Percentiles rank a stretch among this genome's conserved stretches.
phyloP scores from a whole-genome alignment of 2,113 vertebrate species.

The Ophthalmolycus amberensis region DNA sequence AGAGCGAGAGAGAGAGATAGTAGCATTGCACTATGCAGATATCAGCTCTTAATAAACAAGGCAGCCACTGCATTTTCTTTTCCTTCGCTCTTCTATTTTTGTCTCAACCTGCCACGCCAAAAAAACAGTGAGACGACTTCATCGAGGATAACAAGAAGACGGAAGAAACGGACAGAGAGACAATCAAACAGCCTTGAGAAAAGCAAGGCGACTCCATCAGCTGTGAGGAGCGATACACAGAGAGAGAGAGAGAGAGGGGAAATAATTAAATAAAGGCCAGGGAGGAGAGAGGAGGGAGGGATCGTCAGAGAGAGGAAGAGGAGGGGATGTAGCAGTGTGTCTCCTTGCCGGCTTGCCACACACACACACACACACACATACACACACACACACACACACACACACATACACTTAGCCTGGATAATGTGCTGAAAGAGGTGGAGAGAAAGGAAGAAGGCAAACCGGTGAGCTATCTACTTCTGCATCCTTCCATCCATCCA shows the following conservation, averaged over 20 bases:
- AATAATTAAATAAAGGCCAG: slow-evolving; percentile 76
- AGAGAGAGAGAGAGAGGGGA: slow-evolving; percentile 29
- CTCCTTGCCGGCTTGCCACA: slow-evolving; percentile 77
- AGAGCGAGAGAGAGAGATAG: slow-evolving; percentile 30
- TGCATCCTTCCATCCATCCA: slow-evolving; percentile 50
- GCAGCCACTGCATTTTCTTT: slow-evolving; percentile 25
- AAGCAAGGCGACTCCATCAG: slow-evolving; percentile 50
- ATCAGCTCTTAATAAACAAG: slow-evolving; percentile 34
- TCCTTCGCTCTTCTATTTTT: slow-evolving; percentile 39
- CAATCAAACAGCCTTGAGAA: slow-evolving; percentile 39
- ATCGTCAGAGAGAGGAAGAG: slow-evolving; percentile 65
- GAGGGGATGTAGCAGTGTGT: slow-evolving; percentile 79
- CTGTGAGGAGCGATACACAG: slow-evolving; percentile 37
- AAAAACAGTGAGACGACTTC: slow-evolving; percentile 25
- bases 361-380: slow-evolving; percentile 39
- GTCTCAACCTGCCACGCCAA: slow-evolving; percentile 8
- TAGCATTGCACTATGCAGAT: slow-evolving; percentile 39
- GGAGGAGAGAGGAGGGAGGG: slow-evolving; percentile 71
- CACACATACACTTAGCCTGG: no score
- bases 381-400: slow-evolving; percentile 33
- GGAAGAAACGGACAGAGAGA: slow-evolving; percentile 9
- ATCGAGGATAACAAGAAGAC: slow-evolving; percentile 26
- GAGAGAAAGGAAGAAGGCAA: slow-evolving; percentile 69
- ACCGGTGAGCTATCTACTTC: slow-evolving; percentile 75
- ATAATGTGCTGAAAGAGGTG: slow-evolving; percentile 79